Conservation (phyloP, 92 coral and sea anemone species). For the Montipora capitata region DNA sequence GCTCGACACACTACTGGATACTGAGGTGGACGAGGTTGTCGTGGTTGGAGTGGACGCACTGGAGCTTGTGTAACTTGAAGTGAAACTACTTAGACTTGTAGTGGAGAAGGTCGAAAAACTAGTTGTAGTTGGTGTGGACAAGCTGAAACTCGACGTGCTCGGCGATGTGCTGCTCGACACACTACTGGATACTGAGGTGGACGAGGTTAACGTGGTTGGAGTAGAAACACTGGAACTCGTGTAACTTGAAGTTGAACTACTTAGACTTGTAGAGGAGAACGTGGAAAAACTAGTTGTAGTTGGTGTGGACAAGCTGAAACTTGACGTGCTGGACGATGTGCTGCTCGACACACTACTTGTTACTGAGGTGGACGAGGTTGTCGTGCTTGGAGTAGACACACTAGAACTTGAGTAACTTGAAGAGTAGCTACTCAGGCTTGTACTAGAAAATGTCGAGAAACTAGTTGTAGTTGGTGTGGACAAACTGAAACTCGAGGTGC, state of each 20-base stretch:
- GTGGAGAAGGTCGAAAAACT: too few relatives aligned
- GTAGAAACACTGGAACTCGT: neutral
- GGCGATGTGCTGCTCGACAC: neutral
- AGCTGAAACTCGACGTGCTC: neutral
- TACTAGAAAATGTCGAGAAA: constrained; percentile 1
- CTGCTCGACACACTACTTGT: neutral
- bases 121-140: neutral
- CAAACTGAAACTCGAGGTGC: constrained; percentile 35
- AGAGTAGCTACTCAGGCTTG: constrained; percentile 7
- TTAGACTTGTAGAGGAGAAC: neutral
- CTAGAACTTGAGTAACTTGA: constrained; percentile 7
- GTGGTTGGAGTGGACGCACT: neutral
- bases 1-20: neutral
- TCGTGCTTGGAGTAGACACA: constrained; percentile 51
- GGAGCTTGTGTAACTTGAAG: neutral
- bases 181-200: neutral
- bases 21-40: constrained; percentile 10
- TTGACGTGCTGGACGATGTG: too few relatives aligned
- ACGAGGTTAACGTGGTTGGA: constrained; percentile 11
- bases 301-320: too few relatives aligned
- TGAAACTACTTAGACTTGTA: too few relatives aligned
- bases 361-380: neutral
- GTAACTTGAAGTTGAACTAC: neutral
- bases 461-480: constrained; percentile 22
- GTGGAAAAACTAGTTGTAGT: too few relatives aligned